These are phyloP conservation scores for Cheilosia scutellata DNA, from an alignment of 2,888 invertebrate species.

Conservation along the genomic window DNA sequence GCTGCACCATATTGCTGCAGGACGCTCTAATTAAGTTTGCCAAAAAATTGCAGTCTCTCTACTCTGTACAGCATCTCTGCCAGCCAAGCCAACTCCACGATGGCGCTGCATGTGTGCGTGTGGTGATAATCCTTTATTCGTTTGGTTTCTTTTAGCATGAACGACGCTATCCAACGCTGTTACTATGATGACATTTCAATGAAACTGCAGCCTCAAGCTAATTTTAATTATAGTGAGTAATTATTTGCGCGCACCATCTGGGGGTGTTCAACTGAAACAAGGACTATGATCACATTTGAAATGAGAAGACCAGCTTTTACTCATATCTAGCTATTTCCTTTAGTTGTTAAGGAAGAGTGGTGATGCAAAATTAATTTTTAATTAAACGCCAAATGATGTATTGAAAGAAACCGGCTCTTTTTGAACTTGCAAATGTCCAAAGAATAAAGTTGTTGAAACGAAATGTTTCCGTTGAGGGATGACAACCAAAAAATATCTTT, in stretches of 20 bases:
- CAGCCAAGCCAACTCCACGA: not conserved
- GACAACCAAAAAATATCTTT: conserved; percentile 1
- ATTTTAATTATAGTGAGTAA: conserved; percentile 62
- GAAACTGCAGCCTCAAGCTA: conserved; percentile 60
- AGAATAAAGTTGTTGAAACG: conserved; percentile 10
- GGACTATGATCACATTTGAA: conserved; percentile 48
- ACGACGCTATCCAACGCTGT: conserved; percentile 2
- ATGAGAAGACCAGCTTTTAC: conserved; percentile 9
- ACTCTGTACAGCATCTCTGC: conserved; percentile 3
- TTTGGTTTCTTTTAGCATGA: conserved; percentile 42
- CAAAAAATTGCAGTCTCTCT: conserved; percentile 19
- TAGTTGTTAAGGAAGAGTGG: not conserved
- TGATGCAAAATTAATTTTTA: conserved; percentile 30
- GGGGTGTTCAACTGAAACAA: conserved; percentile 14
- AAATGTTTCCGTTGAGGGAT: conserved; percentile 34
- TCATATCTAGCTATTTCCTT: not conserved
- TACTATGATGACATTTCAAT: conserved; percentile 61
- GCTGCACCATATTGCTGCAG: conserved; percentile 57
- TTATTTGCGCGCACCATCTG: conserved; percentile 67
- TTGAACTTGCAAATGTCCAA: not conserved
- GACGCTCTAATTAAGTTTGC: conserved; percentile 56
- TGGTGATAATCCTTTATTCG: conserved; percentile 50
- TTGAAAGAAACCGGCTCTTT: not conserved
- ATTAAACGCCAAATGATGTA: conserved; percentile 41
- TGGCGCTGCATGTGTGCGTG: conserved; percentile 24